Evolutionary conservation across 2,113 vertebrate species (phyloP).

Genomic region (Anoura caudifer): DNA sequence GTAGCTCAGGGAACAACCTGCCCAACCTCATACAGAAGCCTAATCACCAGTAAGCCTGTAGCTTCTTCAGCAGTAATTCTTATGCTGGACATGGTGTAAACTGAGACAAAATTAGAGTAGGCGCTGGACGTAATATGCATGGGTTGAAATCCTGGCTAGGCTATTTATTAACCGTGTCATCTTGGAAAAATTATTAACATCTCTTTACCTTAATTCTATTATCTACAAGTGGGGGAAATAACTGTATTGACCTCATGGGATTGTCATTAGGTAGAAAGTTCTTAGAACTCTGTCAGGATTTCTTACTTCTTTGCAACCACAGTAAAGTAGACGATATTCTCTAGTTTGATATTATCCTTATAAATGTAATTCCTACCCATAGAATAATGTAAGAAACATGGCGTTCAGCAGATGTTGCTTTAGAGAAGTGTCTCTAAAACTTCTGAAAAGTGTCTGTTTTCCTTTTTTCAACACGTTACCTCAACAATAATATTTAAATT

Average conservation of each 20-base stretch:
- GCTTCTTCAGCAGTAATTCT: background rate
- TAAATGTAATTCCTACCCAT: background rate
- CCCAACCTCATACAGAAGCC: no score
- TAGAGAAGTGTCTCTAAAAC: background rate
- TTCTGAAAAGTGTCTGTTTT: background rate
- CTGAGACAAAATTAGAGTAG: background rate
- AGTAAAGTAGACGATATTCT: background rate
- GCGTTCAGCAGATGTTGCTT: background rate
- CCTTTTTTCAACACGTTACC: background rate
- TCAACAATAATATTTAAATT: background rate
- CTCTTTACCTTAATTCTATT: background rate
- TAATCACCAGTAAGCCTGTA: background rate
- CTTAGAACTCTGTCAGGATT: background rate
- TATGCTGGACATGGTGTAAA: background rate
- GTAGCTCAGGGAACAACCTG: background rate
- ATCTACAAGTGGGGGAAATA: background rate
- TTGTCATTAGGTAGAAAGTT: background rate
- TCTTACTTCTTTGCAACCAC: background rate
- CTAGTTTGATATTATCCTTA: background rate
- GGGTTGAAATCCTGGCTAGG: background rate
- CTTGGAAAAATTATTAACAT: background rate
- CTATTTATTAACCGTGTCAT: background rate
- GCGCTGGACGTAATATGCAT: background rate
- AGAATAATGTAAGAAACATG: background rate
- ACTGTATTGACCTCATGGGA: background rate